phyloP scores from a whole-genome alignment of 2,797 vertebrate species.

The Lagodon rhomboides region DNA sequence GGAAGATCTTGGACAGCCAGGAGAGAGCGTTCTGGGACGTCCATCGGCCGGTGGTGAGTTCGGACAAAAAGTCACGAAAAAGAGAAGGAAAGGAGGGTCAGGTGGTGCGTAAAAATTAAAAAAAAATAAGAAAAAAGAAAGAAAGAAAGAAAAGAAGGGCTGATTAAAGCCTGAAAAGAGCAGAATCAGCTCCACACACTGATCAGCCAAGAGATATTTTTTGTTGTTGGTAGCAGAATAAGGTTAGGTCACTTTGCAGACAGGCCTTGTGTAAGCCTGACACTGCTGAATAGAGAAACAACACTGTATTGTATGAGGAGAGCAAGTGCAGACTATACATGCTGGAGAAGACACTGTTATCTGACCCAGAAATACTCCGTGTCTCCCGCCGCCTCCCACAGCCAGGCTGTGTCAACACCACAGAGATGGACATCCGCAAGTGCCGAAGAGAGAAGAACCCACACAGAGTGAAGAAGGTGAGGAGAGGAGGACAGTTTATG shows the following conservation, averaged over 20 bases:
- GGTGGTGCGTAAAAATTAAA: constrained; percentile 20
- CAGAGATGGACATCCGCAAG: constrained; percentile 98
- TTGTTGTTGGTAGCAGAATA: constrained; percentile 40
- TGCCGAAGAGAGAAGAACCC: constrained; percentile 97
- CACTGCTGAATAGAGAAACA: constrained; percentile 37
- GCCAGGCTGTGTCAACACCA: constrained; percentile 98
- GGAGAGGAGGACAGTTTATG: constrained; percentile 22
- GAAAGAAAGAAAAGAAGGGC: neutral
- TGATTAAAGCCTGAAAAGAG: constrained; percentile 13
- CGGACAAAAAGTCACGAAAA: neutral
- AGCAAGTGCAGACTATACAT: constrained; percentile 34
- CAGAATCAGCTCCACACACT: constrained; percentile 23
- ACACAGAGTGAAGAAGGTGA: constrained; percentile 96
- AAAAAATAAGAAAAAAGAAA: neutral
- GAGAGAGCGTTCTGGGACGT: constrained; percentile 99
- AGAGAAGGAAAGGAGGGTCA: neutral
- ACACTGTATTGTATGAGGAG: constrained; percentile 41
- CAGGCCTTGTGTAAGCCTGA: constrained; percentile 37
- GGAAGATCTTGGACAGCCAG: constrained; percentile 97
- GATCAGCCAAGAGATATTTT: constrained; percentile 13
- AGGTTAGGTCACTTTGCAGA: constrained; percentile 57
- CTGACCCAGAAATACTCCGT: constrained; percentile 63
- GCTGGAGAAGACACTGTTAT: constrained; percentile 55
- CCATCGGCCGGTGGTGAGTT: constrained; percentile 95
- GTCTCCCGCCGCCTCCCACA: constrained; percentile 76